phyloP scores from a whole-genome alignment of 2,888 invertebrate genomes.

The Calameuta filiformis region DNA sequence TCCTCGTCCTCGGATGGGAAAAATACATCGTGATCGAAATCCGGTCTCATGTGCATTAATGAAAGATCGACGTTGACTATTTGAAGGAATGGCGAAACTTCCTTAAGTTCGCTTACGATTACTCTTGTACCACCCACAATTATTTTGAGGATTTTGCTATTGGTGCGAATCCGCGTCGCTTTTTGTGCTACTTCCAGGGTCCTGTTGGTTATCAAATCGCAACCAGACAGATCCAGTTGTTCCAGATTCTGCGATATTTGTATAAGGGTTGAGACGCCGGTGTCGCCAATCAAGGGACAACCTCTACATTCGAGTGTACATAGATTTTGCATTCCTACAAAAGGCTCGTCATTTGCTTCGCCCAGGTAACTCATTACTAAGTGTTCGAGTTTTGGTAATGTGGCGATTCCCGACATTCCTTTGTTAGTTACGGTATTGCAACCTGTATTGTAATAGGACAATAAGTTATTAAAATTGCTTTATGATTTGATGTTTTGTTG shows the following conservation, averaged over 20 bases:
- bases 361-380: conserved; percentile 47
- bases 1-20: not conserved
- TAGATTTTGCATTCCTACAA: conserved; percentile 43
- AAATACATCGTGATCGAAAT: not conserved
- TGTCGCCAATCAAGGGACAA: conserved; percentile 42
- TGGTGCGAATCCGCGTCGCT: conserved; percentile 47
- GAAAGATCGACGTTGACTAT: conserved; percentile 49
- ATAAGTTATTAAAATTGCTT: not conserved
- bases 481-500: not conserved
- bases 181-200: conserved; percentile 45
- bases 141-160: conserved; percentile 50
- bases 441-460: conserved; percentile 27
- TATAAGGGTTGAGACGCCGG: conserved; percentile 41
- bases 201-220: conserved; percentile 39
- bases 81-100: conserved; percentile 50
- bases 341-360: conserved; percentile 40
- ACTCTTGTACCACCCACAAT: conserved; percentile 47
- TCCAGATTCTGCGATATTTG: conserved; percentile 44
- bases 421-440: conserved; percentile 42
- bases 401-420: conserved; percentile 43
- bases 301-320: conserved; percentile 49
- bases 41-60: conserved; percentile 1
- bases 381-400: conserved; percentile 46
- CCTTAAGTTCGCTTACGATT: conserved; percentile 19
- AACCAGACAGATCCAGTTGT: conserved; percentile 52